Conservation (phyloP, 2,888 invertebrate species). For the Erebia epiphron region DNA sequence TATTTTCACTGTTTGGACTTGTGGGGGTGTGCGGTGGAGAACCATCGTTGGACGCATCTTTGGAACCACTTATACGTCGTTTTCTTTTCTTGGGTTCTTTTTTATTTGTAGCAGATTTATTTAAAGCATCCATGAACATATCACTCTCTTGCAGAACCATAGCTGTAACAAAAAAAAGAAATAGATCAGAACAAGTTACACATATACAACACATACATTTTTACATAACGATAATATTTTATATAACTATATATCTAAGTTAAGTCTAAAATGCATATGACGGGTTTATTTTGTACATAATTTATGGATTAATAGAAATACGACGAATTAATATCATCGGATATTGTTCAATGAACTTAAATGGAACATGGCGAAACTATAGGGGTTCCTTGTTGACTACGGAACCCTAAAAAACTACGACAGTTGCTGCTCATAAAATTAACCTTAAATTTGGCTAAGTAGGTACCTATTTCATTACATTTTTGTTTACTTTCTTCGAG, state of each 20-base stretch:
- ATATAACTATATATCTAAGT: not conserved
- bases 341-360: not conserved
- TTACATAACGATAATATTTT: not conserved
- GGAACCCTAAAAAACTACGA: too few relatives aligned
- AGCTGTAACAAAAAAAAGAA: conserved; percentile 82
- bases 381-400: too few relatives aligned
- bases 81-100: conserved; percentile 91
- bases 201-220: not conserved
- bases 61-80: conserved; percentile 87
- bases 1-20: conserved; percentile 71
- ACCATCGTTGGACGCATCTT: conserved; percentile 82
- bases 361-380: not conserved
- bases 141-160: conserved; percentile 93
- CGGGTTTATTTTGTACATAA: conserved; percentile 21
- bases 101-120: conserved; percentile 89
- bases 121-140: conserved; percentile 96
- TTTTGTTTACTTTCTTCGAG: too few relatives aligned
- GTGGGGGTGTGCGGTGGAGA: conserved; percentile 83
- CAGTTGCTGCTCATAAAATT: too few relatives aligned
- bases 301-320: not conserved
- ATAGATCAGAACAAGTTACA: not conserved
- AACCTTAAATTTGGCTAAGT: too few relatives aligned
- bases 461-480: too few relatives aligned
- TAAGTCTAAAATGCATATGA: conserved; percentile 43
- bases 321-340: not conserved